These are phyloP conservation scores for Anguilla pacifica DNA, from an alignment of 2,797 vertebrate species.

Conservation along the genomic window DNA sequence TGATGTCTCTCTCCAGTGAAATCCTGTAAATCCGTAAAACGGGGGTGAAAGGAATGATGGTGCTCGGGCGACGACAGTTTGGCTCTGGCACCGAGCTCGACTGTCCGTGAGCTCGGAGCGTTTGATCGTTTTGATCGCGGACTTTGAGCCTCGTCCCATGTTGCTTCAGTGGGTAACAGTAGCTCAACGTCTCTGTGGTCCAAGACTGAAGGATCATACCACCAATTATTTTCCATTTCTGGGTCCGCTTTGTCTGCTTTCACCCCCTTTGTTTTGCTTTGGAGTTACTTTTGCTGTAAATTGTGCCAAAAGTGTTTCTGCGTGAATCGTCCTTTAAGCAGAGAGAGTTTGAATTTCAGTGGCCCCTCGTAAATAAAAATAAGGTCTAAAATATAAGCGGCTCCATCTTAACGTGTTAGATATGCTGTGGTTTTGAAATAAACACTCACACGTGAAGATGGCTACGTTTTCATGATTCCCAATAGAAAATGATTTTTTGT, in stretches of 20 bases:
- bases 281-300: background rate
- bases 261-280: background rate
- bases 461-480: no score
- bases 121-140: conserved; percentile 33
- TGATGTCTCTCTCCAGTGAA: background rate
- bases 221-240: background rate
- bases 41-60: conserved; percentile 41
- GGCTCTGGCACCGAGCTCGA: background rate
- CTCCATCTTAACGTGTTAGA: background rate
- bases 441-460: no score
- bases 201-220: background rate
- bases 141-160: conserved; percentile 22
- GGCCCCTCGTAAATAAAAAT: background rate
- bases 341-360: background rate
- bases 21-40: conserved; percentile 15
- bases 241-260: background rate
- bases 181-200: background rate
- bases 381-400: background rate
- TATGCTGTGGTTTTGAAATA: background rate
- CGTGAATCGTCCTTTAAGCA: background rate
- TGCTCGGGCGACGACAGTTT: conserved; percentile 49
- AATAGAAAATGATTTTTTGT: no score
- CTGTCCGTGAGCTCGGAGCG: conserved; percentile 24
- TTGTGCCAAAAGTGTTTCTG: background rate
- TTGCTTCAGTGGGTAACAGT: conserved; percentile 40